Evolutionary conservation across 2,888 invertebrate species (phyloP).

Genomic region (Oegoconia quadripuncta): DNA sequence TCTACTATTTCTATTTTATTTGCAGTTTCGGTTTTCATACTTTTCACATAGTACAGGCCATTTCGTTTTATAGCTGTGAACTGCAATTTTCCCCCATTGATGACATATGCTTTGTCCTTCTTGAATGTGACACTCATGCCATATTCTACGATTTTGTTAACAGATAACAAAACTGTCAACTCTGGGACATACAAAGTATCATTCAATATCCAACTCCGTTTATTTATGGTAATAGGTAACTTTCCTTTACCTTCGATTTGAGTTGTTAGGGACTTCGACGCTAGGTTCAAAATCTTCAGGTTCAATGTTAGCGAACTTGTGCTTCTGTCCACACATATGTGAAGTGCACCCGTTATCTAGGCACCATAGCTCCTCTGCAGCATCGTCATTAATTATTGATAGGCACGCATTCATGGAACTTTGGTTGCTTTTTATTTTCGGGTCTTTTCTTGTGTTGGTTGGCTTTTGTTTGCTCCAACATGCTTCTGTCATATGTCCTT

Average conservation of each 20-base stretch:
- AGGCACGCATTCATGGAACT: background rate
- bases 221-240: background rate
- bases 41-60: slow-evolving; percentile 6
- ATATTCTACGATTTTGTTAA: slow-evolving; percentile 7
- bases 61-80: slow-evolving; percentile 4
- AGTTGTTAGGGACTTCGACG: background rate
- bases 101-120: background rate
- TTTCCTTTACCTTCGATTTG: slow-evolving; percentile 2
- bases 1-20: no score
- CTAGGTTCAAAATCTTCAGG: background rate
- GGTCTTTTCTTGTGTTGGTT: background rate
- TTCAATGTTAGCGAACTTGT: background rate
- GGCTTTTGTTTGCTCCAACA: no score
- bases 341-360: slow-evolving; percentile 15
- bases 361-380: slow-evolving; percentile 10
- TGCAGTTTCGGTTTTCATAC: no score
- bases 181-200: slow-evolving; percentile 5
- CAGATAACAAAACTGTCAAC: slow-evolving; percentile 5
- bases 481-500: background rate
- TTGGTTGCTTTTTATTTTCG: background rate
- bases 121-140: slow-evolving; percentile 4
- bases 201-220: background rate
- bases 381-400: no score
- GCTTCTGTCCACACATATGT: slow-evolving; percentile 6
- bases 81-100: background rate